These are phyloP conservation scores for Lanistes nyassanus DNA, from an alignment of 1,140 invertebrate species.

Conservation along the genomic window DNA sequence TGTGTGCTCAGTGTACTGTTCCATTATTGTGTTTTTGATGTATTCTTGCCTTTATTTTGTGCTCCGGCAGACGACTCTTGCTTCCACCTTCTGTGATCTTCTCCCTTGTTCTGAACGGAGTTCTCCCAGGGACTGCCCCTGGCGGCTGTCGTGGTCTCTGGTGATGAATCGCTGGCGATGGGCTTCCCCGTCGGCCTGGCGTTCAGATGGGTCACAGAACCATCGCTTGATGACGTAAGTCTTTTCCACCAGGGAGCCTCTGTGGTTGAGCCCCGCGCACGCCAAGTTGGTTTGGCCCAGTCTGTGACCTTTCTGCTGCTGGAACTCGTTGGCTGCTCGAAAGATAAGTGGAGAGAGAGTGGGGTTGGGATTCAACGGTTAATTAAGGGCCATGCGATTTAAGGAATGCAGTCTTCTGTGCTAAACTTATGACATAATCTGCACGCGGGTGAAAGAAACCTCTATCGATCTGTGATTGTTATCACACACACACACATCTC, in stretches of 20 bases:
- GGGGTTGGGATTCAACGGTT: too few species aligned
- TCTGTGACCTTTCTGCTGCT: not conserved
- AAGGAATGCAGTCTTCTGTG: too few species aligned
- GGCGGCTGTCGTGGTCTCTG: constrained; percentile 1
- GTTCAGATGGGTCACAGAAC: constrained; percentile 10
- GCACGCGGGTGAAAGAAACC: too few species aligned
- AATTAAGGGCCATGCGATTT: too few species aligned
- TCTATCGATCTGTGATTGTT: too few species aligned
- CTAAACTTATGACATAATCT: too few species aligned
- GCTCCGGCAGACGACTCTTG: constrained; percentile 8
- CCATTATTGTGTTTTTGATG: too few species aligned
- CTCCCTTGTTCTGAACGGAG: constrained; percentile 9
- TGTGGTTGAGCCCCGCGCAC: not conserved
- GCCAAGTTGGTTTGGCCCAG: constrained; percentile 6
- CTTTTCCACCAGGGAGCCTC: not conserved
- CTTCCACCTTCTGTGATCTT: not conserved
- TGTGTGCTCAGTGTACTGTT: too few species aligned
- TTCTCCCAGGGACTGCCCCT: constrained; percentile 19
- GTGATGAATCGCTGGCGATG: not conserved
- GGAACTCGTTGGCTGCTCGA: not conserved
- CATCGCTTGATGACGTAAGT: not conserved
- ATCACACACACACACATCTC: too few species aligned
- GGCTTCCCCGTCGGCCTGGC: constrained; percentile 23
- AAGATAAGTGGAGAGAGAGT: not conserved
- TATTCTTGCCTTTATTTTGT: not conserved